Evolutionary conservation across 2,113 vertebrate genomes (phyloP).

Genomic region (Acanthochromis polyacanthus): DNA sequence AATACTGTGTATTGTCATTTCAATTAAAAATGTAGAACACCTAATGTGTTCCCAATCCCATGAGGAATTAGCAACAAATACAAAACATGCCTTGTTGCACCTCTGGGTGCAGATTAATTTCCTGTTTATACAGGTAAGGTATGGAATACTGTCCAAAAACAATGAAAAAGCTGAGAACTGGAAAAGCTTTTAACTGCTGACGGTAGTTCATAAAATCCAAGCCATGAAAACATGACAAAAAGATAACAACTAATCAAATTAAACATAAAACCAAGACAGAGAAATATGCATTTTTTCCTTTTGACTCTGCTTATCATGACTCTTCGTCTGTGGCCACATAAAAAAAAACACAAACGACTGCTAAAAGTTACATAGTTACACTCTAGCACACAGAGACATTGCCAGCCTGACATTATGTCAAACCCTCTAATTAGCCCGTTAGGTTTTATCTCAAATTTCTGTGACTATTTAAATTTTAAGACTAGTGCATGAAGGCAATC

Average conservation of each 20-base stretch:
- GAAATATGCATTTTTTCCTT: neutral
- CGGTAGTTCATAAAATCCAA: neutral
- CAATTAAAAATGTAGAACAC: conserved; percentile 46
- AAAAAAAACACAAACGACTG: too few relatives aligned
- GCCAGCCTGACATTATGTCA: neutral
- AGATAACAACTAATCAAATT: neutral
- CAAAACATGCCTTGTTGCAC: conserved; percentile 45
- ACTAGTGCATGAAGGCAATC: neutral
- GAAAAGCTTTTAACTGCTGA: neutral
- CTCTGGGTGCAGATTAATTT: conserved; percentile 40
- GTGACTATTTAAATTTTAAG: neutral
- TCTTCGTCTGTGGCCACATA: too few relatives aligned
- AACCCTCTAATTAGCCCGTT: neutral
- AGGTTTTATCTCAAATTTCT: neutral
- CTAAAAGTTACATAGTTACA: too few relatives aligned
- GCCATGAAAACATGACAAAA: too few relatives aligned
- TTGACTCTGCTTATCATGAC: neutral
- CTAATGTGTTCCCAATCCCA: conserved; percentile 51
- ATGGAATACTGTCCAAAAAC: conserved; percentile 5
- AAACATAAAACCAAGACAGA: neutral
- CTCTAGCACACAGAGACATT: neutral
- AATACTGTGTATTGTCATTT: conserved; percentile 44
- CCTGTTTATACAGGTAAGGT: conserved; percentile 5
- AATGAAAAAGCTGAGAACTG: conserved; percentile 19
- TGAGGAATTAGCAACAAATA: conserved; percentile 43